Percentiles rank a stretch among this genome's conserved stretches.
Conservation (phyloP, 2,797 vertebrate species). For the Mionectes olivaceus region DNA sequence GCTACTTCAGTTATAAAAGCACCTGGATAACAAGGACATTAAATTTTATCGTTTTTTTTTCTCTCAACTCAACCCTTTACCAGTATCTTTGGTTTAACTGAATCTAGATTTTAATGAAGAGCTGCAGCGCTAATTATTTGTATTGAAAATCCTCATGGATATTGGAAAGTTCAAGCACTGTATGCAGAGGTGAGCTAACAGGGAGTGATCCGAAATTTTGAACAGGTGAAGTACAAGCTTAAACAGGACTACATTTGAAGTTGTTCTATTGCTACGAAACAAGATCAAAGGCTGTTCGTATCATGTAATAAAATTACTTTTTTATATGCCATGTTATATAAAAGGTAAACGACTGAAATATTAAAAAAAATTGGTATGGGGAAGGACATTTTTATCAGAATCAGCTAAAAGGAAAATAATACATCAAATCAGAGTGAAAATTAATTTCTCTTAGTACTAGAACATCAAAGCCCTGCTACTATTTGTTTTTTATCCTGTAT, state of each 20-base stretch:
- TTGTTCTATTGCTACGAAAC: not conserved
- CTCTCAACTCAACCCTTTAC: not conserved
- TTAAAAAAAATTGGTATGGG: not conserved
- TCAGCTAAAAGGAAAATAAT: not conserved
- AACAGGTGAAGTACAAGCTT: not conserved
- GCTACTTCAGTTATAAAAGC: not conserved
- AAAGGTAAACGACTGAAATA: not conserved
- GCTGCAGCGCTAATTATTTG: not conserved
- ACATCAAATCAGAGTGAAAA: not conserved
- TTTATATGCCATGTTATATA: not conserved
- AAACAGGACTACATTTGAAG: not conserved
- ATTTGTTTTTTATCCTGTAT: not conserved
- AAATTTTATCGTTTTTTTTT: not conserved
- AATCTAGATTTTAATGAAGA: not conserved
- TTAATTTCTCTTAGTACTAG: not conserved
- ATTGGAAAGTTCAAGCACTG: not conserved
- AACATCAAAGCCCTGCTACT: not conserved
- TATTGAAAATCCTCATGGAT: not conserved
- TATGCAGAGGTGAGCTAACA: not conserved
- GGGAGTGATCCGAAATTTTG: not conserved
- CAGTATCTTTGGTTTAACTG: not conserved
- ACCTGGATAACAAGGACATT: not conserved
- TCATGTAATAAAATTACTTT: not conserved
- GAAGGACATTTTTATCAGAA: not conserved
- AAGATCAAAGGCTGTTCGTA: not conserved